Evolutionary conservation across 2,888 invertebrate genomes (phyloP).

Genomic region (Boloria selene): DNA sequence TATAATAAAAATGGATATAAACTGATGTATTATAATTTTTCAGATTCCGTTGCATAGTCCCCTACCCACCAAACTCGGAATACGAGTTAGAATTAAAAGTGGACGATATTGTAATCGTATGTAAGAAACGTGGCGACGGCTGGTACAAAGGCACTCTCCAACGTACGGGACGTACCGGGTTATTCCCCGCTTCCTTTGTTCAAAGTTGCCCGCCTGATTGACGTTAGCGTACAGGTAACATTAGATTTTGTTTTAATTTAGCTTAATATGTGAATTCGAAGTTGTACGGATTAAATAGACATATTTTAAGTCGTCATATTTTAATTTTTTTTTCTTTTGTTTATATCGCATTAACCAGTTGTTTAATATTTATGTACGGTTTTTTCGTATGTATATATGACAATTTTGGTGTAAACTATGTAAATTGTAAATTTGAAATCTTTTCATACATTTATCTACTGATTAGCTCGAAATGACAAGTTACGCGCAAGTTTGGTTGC

Average conservation of each 20-base stretch:
- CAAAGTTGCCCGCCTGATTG: slow-evolving; percentile 77
- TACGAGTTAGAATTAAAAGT: slow-evolving; percentile 94
- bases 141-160: slow-evolving; percentile 97
- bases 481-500: too few species aligned
- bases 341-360: too few species aligned
- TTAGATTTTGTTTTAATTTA: not conserved
- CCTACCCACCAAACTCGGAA: slow-evolving; percentile 97
- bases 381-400: not conserved
- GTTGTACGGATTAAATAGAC: too few species aligned
- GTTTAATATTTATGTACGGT: too few species aligned
- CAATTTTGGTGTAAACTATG: slow-evolving; percentile 7
- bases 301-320: too few species aligned
- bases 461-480: not conserved
- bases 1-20: too few species aligned
- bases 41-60: slow-evolving; percentile 95
- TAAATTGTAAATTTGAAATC: slow-evolving; percentile 15
- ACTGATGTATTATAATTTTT: slow-evolving; percentile 3
- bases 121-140: slow-evolving; percentile 95
- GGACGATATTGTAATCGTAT: slow-evolving; percentile 95
- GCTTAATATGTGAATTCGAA: too few species aligned
- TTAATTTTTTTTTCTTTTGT: too few species aligned
- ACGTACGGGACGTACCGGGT: slow-evolving; percentile 94
- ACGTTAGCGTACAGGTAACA: slow-evolving; percentile 12
- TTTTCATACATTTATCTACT: not conserved
- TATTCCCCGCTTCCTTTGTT: slow-evolving; percentile 97